Conservation (phyloP, 2,113 vertebrate species). For the Dasypus novemcinctus region DNA sequence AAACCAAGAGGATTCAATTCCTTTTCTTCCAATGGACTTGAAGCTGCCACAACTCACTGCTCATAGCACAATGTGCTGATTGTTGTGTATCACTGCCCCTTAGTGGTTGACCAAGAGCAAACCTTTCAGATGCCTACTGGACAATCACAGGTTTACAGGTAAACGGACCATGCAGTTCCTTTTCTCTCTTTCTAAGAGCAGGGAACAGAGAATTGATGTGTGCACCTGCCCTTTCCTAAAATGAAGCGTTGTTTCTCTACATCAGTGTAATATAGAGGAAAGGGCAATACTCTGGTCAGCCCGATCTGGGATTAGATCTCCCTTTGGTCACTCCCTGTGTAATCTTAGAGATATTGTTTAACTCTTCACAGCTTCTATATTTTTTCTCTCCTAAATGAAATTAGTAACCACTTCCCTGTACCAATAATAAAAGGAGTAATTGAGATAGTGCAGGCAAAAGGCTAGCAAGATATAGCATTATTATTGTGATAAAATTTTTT, state of each 20-base stretch:
- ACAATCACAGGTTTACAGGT: background rate
- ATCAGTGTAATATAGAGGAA: background rate
- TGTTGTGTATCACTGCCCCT: slow-evolving; percentile 75
- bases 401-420: background rate
- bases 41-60: slow-evolving; percentile 51
- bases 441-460: background rate
- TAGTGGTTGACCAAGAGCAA: slow-evolving; percentile 65
- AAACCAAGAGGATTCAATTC: slow-evolving; percentile 76
- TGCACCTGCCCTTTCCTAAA: background rate
- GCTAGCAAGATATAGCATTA: background rate
- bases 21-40: slow-evolving; percentile 66
- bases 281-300: background rate
- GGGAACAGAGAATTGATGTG: background rate
- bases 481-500: background rate
- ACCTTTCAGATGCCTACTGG: background rate
- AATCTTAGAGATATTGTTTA: background rate
- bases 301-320: background rate
- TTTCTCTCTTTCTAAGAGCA: background rate
- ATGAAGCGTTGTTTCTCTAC: background rate
- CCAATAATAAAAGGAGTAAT: background rate
- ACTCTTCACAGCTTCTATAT: background rate
- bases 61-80: background rate
- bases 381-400: background rate
- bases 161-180: background rate
- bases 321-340: background rate